Base-by-base conservation (phyloP, 2,888 invertebrate genomes). In the Lochmaea crataegi region DNA sequence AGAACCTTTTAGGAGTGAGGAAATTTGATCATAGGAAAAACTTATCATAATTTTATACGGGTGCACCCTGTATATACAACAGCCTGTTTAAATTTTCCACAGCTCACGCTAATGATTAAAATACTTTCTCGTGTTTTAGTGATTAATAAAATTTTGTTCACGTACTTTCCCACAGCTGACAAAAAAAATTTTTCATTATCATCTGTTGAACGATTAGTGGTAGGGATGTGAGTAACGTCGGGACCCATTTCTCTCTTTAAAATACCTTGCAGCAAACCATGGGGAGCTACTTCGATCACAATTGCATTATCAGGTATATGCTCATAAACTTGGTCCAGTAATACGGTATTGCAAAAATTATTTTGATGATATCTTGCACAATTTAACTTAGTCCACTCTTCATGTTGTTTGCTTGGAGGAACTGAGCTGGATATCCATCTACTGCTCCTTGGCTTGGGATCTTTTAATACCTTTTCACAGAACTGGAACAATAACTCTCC, bases 361-460 rank as follows among this genome's bases (percentile, higher is more conserved):
- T 96, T 96, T 1, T 94, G 93, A 83, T 96, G 95, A 84, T 98
- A 98, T 79, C 95, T 95, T 2, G 97, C 94, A 0, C 96, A 96
- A 1, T 92, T 79, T 18, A 75, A 71, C 76, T 90, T 87, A 0
- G 92, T 91, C 45, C 90, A 88, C 0, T 91, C 86, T 0, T 91
- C 89, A 58, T 91, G 90, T 96, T 96, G 96, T 65, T 92, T 73
- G 14, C 60, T 60, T 58, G 79, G 75, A 0, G 76, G 75, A n/a
- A 81, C 90, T 0, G 96, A 96, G 0, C 95, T 93, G 73, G 96
- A 96, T 10, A 97, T 86, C 98, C 98, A 98, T 74, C 92, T 92
- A 0, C 88, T 83, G 0, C 94, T 92, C 22, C 97, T 89, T 1
- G 87, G 85, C 80, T 92, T 93, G 0, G 94, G 92, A 0, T 89